These are phyloP conservation scores for Sitobion miscanthi DNA, from an alignment of 1,140 invertebrate species.

Conservation along the genomic window DNA sequence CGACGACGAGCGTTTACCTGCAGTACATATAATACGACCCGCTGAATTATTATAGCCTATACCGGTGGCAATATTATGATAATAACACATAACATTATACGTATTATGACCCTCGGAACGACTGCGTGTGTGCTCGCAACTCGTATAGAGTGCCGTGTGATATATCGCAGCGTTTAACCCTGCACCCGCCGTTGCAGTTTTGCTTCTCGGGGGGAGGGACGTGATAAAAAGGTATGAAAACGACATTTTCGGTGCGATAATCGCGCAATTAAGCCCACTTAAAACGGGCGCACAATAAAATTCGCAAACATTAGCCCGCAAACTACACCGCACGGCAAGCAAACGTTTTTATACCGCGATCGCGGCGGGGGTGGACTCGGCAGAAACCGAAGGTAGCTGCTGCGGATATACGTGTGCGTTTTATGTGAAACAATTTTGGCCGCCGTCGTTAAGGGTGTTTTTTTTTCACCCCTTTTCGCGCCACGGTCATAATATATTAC, in stretches of 20 bases:
- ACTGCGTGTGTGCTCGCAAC: background rate
- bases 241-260: conserved; percentile 51
- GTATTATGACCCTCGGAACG: background rate
- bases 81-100: background rate
- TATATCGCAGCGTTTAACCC: background rate
- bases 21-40: background rate
- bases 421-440: conserved; percentile 36
- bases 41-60: background rate
- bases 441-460: background rate
- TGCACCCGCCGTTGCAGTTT: background rate
- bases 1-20: background rate
- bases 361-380: background rate
- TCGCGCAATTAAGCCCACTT: conserved; percentile 50
- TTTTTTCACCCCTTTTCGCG: conserved; percentile 30
- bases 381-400: background rate
- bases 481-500: background rate
- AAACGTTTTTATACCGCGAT: conserved; percentile 33
- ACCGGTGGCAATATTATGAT: background rate
- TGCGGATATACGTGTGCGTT: conserved; percentile 35
- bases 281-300: conserved; percentile 37
- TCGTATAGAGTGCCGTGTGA: background rate
- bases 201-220: background rate
- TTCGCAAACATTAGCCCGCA: background rate
- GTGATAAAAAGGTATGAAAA: conserved; percentile 53
- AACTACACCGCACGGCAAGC: background rate